These are phyloP conservation scores for Rhagologus leucostigma DNA, from an alignment of 2,113 vertebrate species.

Conservation along the genomic window DNA sequence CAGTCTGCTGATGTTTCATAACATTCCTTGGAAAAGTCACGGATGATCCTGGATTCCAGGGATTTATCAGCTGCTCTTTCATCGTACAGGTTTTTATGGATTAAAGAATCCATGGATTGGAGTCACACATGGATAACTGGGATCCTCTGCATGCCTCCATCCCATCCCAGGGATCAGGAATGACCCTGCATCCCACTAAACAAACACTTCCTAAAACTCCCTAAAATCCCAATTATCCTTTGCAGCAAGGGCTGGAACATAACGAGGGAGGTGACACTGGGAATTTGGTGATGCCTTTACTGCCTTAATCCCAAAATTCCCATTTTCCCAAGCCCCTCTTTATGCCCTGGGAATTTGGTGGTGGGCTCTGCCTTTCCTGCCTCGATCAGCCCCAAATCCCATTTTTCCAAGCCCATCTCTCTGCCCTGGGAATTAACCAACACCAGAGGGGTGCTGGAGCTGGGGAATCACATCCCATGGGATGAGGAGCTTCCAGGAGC, in stretches of 20 bases:
- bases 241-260: accelerated
- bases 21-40: not conserved
- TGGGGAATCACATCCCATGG: not conserved
- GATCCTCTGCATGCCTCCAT: not conserved
- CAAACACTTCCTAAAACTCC: not conserved
- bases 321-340: not conserved
- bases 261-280: accelerated
- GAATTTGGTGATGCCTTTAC: not conserved
- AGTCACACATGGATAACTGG: accelerated
- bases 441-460: not conserved
- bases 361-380: not conserved
- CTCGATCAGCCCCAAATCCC: not conserved
- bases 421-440: accelerated
- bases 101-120: accelerated
- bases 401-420: not conserved
- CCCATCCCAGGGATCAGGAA: accelerated
- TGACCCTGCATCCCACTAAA: accelerated
- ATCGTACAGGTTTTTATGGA: accelerated
- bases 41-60: not conserved
- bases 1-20: accelerated
- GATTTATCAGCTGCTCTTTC: not conserved
- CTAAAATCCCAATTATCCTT: not conserved
- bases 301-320: not conserved
- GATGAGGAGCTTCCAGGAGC: not conserved
- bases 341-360: not conserved